Evolutionary conservation across 2,888 invertebrate genomes (phyloP).

Genomic region (Galerucella pusilla): DNA sequence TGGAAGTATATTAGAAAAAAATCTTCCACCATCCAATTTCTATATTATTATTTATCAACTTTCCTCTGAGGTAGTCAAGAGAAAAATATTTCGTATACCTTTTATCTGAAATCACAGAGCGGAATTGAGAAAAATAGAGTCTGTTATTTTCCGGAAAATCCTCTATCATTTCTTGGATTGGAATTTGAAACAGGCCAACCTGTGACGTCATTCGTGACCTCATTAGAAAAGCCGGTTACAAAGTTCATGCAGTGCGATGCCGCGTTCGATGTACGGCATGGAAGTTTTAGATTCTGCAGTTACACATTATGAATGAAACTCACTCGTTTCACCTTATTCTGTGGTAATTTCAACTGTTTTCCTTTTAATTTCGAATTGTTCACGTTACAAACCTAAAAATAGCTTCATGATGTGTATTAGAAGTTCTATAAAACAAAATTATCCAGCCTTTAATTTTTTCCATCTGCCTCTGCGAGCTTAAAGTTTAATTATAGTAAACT

Average conservation of each 20-base stretch:
- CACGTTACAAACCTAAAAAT: too few species aligned
- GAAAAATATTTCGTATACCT: slow-evolving; percentile 19
- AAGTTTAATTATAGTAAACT: too few species aligned
- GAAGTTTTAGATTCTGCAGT: slow-evolving; percentile 5
- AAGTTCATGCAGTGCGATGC: slow-evolving; percentile 38
- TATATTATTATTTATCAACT: slow-evolving; percentile 12
- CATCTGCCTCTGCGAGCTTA: too few species aligned
- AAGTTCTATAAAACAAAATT: too few species aligned
- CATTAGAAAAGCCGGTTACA: slow-evolving; percentile 38
- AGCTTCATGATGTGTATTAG: too few species aligned
- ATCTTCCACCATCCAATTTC: not conserved
- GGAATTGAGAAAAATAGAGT: slow-evolving; percentile 38
- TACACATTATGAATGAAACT: not conserved
- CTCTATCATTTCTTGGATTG: slow-evolving; percentile 38
- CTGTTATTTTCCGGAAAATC: slow-evolving; percentile 38
- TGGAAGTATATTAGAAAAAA: not conserved
- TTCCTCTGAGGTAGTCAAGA: slow-evolving; percentile 3
- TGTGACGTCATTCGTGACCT: slow-evolving; percentile 41
- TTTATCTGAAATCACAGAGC: slow-evolving; percentile 17
- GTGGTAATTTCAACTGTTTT: not conserved
- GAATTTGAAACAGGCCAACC: slow-evolving; percentile 40
- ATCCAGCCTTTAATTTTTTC: too few species aligned
- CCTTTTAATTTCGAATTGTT: too few species aligned
- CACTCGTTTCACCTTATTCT: not conserved
- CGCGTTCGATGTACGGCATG: slow-evolving; percentile 25